Base-by-base conservation (phyloP, 2,888 invertebrate species). In the Agrilus cyanescens region DNA sequence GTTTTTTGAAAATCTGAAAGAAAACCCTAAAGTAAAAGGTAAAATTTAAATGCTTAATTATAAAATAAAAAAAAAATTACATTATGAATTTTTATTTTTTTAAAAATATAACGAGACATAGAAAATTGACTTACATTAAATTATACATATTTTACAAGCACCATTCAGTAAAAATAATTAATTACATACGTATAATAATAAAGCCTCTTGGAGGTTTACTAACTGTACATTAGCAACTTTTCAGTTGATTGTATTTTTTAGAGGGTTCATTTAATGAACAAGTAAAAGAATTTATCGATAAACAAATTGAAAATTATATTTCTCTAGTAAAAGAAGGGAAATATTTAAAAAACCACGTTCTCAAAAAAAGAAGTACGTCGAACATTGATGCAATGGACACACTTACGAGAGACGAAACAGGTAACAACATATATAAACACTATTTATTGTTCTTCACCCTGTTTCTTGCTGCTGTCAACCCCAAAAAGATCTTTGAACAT, bases 401-500 rank as follows among this genome's bases (percentile, higher is more conserved):
- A 38, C 47, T 47, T 33, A 37, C 40, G 16, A 44, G 32, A 30
- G 46, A 46, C 25, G 10, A 32, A 18, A 18, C 25, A 18, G 44
- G 46, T 44, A 36, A 41, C 38, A 37, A 18, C 12, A 35, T n/a
- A n/a, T 12, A 8, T 13, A 12, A 8, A 35, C 12, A n/a, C 8
- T 35, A 12, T 12, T 8, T 13, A 12, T 12, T 8, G 35, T 10
- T 10, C 8, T 10, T 10, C 10, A 13, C 35, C n/a, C 32, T 35
- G 41, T n/a, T 47, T 40, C 51, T 57, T 60, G 10, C 10, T 25
- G n/a, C 56, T 54, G 32, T 67, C 67, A 14, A 67, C 53, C 3
- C 89, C 87, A 74, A 93, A 91, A 46, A 86, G 73, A 50, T 87
- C 80, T 59, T 81, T 80, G 66, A 90, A 89, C 51, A 82, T 78